Base-by-base conservation (phyloP, 1,140 invertebrate species). In the Wiebesia pumilae region DNA sequence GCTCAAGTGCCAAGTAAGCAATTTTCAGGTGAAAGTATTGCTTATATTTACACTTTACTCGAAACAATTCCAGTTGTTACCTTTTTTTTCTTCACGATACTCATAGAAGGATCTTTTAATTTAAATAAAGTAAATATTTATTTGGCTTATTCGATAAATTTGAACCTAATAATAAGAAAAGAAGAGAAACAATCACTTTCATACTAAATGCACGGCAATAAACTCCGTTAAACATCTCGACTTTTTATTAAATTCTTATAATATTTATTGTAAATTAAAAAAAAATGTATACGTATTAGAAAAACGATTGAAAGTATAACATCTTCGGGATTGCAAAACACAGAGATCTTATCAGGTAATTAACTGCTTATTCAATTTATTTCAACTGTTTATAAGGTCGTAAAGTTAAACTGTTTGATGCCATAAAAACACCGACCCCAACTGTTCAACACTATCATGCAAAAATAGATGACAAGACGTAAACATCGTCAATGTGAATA, bases 391-490 rank as follows among this genome's bases (percentile, higher is more conserved):
- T 65, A 43, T 69, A n/a, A 79, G 43, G 40, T 73, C 16, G 54
- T 14, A 58, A 80, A 62, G 78, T 40, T 40, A 51, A 69, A 51
- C 7, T 40, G 24, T n/a, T 51, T 67, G 35, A 71, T 54, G 40
- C 58, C 4, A 47, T 78, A 67, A 47, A 86, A 81, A 51, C 14
- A 82, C 35, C 9, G 35, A n/a, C 80, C 78, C 65, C 71, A 30
- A 78, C 73, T 27, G 40, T 67, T 77, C 62, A 79, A 87, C 80
- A 83, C 24, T 83, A 87, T 78, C n/a, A 78, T 83, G 33, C n/a
- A 67, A 86, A 82, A 62, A 83, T 81, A 81, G 81, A 87, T 83
- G 33, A 81, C 43, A 35, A 75, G 38, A 75, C 19, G 47, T 38
- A 65, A 81, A 77, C 9, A 67, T 43, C 62, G 10, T 65, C 47